phyloP scores from a whole-genome alignment of 53 echinoderm and acorn worm species.

The Holothuria scabra region DNA sequence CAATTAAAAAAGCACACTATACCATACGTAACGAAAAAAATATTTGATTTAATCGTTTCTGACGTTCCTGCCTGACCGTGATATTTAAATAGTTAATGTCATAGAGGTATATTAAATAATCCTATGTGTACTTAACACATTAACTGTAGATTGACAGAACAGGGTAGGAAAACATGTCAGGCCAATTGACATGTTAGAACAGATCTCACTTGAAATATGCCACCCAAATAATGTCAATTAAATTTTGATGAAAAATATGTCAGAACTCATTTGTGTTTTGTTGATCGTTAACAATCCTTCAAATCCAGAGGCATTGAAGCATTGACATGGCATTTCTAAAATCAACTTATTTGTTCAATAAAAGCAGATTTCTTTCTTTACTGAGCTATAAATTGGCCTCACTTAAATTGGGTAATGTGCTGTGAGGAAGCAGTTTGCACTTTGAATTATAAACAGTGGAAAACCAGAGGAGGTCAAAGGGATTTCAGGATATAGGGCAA shows the following conservation, averaged over 20 bases:
- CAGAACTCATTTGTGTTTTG: constrained; percentile 17
- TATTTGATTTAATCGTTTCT: no score
- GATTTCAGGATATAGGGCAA: neutral
- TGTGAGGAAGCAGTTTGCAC: constrained; percentile 25
- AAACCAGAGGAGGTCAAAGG: neutral
- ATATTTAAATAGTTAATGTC: no score
- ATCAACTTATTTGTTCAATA: no score
- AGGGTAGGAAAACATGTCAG: no score
- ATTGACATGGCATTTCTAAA: no score
- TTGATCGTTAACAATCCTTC: constrained; percentile 25
- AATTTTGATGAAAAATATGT: constrained; percentile 31
- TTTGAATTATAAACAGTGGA: neutral
- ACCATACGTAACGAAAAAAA: no score
- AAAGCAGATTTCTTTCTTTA: neutral
- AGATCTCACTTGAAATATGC: constrained; percentile 11
- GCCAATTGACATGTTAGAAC: no score
- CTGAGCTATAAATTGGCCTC: constrained; percentile 11
- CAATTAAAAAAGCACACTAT: no score
- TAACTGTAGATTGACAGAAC: no score
- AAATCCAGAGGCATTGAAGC: neutral
- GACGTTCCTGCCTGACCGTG: no score
- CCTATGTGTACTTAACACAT: no score
- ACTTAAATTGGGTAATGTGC: constrained; percentile 29
- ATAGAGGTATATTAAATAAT: no score
- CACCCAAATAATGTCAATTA: constrained; percentile 36